These are phyloP conservation scores for Atethmia centrago DNA, from an alignment of 2,888 invertebrate species.

Conservation along the genomic window DNA sequence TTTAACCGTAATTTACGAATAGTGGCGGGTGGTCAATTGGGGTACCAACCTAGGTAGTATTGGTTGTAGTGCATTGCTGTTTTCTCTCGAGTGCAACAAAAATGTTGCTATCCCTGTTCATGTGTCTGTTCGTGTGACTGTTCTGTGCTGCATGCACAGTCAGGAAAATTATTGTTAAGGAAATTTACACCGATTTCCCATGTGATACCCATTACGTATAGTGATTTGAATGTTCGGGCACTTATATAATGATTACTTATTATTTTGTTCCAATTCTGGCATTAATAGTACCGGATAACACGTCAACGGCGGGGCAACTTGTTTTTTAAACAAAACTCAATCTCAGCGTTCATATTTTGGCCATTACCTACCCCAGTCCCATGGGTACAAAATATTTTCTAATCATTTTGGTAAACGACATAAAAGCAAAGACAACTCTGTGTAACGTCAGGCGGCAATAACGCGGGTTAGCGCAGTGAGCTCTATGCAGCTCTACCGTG, in stretches of 20 bases:
- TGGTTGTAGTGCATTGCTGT: no score
- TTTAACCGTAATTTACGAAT: not conserved
- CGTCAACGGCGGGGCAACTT: not conserved
- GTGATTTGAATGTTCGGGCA: no score
- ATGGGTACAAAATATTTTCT: constrained; percentile 1
- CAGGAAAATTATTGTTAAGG: no score
- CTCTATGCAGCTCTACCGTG: constrained; percentile 22
- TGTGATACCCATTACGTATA: no score
- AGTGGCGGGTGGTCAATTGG: no score
- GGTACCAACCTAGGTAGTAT: no score
- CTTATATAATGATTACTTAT: no score
- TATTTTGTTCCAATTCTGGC: not conserved
- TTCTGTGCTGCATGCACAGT: no score
- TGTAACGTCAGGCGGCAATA: constrained; percentile 38
- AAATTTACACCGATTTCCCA: no score
- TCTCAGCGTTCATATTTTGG: not conserved
- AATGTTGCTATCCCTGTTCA: no score
- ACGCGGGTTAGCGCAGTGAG: constrained; percentile 36
- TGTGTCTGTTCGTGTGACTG: no score
- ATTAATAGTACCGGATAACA: not conserved
- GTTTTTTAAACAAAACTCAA: not conserved
- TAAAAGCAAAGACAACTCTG: constrained; percentile 12
- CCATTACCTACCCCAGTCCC: not conserved
- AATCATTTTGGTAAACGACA: not conserved
- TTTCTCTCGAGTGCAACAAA: no score